Evolutionary conservation across 2,888 invertebrate species (phyloP), one percentile per base, ranked within the genome.

Genomic region (Callyntrura guangdongensis): DNA sequence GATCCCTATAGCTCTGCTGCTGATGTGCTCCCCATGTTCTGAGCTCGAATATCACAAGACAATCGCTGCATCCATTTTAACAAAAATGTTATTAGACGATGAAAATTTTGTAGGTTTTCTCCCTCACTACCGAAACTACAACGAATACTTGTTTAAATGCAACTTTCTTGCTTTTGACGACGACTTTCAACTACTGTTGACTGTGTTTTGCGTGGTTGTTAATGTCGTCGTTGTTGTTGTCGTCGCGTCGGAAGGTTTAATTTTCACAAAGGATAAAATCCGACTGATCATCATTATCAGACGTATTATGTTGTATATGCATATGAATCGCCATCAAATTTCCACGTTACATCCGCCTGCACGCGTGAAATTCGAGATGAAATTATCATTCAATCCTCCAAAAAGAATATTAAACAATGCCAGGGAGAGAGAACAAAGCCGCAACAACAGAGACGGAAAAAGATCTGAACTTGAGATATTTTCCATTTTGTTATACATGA

Each of bases 301-400:
- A 27, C 64, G 79, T 79, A 64, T 82, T 64, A 64, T 61, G 82
- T 64, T 45, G 49, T 82, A 59, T 56, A 49, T 69, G 45, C 14
- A 86, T 36, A 25, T 61, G 49, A 74, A 86, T 53, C 20, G 59
- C 69, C 59, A 74, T 85, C 87, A 81, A 87, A 87, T 87, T 72
- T 82, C 82, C 61, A 20, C 82, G 82, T 69, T 69, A 45, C 88
- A 88, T 88, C 88, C 88, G 82, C 88, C 88, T 72, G 88, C 88
- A 88, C 88, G 88, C 88, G 88, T 88, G 88, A 88, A 88, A 88
- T 88, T 17, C 61, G 88, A 88, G 88, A 88, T 82, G 82, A 64
- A 74, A 69, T 82, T 88, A 88, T 88, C 64, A 47, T 79, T 27
- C 59, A 79, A 59, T 59, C 79, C 59, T 79, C 56, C 56, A 6